Percentiles rank a stretch among this genome's conserved stretches.
Conservation (phyloP, 2,797 vertebrate genomes). For the Lutjanus argentimaculatus region DNA sequence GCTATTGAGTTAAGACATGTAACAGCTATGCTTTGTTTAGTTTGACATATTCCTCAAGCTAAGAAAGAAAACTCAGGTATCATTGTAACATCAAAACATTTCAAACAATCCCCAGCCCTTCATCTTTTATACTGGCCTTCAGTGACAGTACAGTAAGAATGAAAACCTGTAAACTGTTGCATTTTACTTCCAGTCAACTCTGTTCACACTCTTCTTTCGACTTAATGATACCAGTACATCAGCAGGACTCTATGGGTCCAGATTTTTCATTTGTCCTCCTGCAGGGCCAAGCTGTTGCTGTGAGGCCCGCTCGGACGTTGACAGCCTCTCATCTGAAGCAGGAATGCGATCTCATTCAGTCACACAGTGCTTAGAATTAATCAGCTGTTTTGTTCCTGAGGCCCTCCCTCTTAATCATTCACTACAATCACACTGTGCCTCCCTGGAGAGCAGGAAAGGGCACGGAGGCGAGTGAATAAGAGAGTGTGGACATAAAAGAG, state of each 20-base stretch:
- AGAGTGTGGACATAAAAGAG: conserved; percentile 32
- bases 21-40: background rate
- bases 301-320: conserved; percentile 28
- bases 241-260: background rate
- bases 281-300: conserved; percentile 47
- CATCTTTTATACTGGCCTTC: background rate
- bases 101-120: background rate
- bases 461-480: conserved; percentile 3
- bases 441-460: conserved; percentile 47
- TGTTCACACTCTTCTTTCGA: background rate
- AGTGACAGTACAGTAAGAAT: background rate
- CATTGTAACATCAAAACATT: background rate
- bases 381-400: conserved; percentile 74
- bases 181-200: background rate
- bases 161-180: background rate
- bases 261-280: conserved; percentile 10
- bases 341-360: conserved; percentile 70
- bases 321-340: conserved; percentile 52
- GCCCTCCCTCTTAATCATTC: conserved; percentile 58
- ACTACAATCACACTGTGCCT: conserved; percentile 53
- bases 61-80: background rate
- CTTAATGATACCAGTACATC: background rate
- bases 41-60: background rate
- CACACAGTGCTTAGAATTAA: conserved; percentile 74
- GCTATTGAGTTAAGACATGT: no score